Percentiles rank a stretch among this genome's conserved stretches.
Evolutionary conservation across 2,888 invertebrate genomes (phyloP).

Genomic region (Macroteleia sp.): DNA sequence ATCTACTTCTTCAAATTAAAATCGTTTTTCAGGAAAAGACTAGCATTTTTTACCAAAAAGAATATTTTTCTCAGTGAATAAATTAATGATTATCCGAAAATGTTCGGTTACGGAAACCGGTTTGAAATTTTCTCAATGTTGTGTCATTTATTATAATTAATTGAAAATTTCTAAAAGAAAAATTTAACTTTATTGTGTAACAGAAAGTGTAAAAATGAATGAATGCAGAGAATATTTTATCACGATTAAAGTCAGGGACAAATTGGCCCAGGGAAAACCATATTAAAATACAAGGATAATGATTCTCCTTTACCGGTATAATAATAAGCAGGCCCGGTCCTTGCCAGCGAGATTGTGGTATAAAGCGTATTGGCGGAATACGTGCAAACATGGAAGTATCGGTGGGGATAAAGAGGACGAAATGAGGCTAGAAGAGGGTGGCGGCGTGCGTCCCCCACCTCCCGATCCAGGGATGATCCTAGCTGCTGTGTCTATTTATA

Average conservation of each 20-base stretch:
- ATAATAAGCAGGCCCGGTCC: slow-evolving; percentile 41
- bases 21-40: no score
- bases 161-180: no score
- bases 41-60: no score
- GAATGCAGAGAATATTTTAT: no score
- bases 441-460: slow-evolving; percentile 62
- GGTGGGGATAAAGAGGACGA: slow-evolving; percentile 53
- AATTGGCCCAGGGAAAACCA: not conserved
- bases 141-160: no score
- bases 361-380: slow-evolving; percentile 41
- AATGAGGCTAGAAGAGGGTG: slow-evolving; percentile 55
- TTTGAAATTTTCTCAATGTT: no score
- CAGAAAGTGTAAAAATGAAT: no score
- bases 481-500: slow-evolving; percentile 81
- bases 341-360: slow-evolving; percentile 22
- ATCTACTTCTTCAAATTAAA: no score
- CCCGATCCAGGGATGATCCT: slow-evolving; percentile 77
- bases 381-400: slow-evolving; percentile 26
- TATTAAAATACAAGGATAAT: slow-evolving; percentile 9
- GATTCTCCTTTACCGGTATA: slow-evolving; percentile 14
- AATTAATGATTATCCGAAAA: no score
- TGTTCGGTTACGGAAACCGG: no score
- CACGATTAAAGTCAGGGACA: not conserved
- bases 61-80: no score
- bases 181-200: no score